Percentiles rank a stretch among this genome's conserved stretches.
These are phyloP conservation scores for Conchocele bisecta DNA, from an alignment of 2,888 invertebrate genomes.

Conservation along the genomic window DNA sequence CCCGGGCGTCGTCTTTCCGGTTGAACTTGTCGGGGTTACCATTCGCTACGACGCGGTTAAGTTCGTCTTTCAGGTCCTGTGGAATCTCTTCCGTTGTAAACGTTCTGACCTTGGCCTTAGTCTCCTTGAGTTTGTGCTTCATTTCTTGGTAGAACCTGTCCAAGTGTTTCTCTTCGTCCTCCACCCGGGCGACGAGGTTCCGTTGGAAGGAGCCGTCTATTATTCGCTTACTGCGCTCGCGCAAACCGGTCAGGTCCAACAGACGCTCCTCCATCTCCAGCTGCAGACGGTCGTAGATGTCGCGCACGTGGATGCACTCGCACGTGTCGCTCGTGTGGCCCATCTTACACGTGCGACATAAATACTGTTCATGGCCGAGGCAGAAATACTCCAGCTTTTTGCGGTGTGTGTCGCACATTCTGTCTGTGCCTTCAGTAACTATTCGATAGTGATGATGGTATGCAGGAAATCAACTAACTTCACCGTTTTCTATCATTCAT, in stretches of 20 bases:
- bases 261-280: slow-evolving; percentile 48
- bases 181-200: slow-evolving; percentile 42
- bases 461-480: no score
- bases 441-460: no score
- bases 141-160: slow-evolving; percentile 51
- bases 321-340: slow-evolving; percentile 42
- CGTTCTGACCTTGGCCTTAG: slow-evolving; percentile 42
- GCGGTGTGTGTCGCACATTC: slow-evolving; percentile 51
- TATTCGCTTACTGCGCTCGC: slow-evolving; percentile 36
- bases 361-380: slow-evolving; percentile 46
- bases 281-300: slow-evolving; percentile 46
- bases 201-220: slow-evolving; percentile 51
- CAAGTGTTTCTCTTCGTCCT: slow-evolving; percentile 48
- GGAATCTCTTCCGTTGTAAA: slow-evolving; percentile 54
- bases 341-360: slow-evolving; percentile 40
- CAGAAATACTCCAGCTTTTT: slow-evolving; percentile 51
- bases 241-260: slow-evolving; percentile 39
- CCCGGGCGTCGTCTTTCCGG: slow-evolving; percentile 26
- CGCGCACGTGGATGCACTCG: slow-evolving; percentile 49
- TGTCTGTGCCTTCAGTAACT: no score
- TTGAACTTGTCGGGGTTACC: slow-evolving; percentile 20
- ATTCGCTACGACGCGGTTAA: slow-evolving; percentile 36
- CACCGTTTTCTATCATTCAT: no score
- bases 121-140: slow-evolving; percentile 49
- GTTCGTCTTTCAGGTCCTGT: slow-evolving; percentile 24